Evolutionary conservation across 64 coral and sea anemone species (phyloP), one percentile per base, ranked within the genome.

Genomic region (Actinia tenebrosa): DNA sequence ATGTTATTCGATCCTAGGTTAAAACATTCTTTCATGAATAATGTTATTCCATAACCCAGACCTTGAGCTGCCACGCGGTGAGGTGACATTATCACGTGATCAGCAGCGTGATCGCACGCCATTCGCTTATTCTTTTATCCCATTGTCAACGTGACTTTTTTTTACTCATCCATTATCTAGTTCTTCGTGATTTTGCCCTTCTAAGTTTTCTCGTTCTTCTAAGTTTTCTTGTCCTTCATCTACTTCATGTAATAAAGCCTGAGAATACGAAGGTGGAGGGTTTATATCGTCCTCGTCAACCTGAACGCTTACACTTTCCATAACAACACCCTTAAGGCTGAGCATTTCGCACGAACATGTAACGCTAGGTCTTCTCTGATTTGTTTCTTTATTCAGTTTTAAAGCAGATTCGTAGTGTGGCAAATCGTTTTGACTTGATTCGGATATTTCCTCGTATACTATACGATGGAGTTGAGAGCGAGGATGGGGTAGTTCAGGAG

Each of bases 221-320:
- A 42, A 26, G 11, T 75, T 75, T 15, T 75, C 6, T 14, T 42
- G 22, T 14, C 42, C 69, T 15, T 26, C 47, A 50, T 50, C 10
- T 11, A 42, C 10, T 75, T 30, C 25, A 19, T 52, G 79, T 81
- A 81, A 50, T 19, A 81, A 50, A 53, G 83, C 83, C 20, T 85
- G 0, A 22, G 53, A 85, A 64, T 85, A 85, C 6, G 83, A 43
- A 1, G 83, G 83, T 45, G 83, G 83, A 7, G 83, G 83, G 42
- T 85, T 85, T 10, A 85, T 37, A 19, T 85, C 58, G 27, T 85
- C 83, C 42, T 85, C 83, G 56, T 85, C 83, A 30, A 85, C 83
- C 46, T 85, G 83, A 20, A 53, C 17, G 3, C 79, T 53, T 22
- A 81, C 79, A 75, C 79, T 81, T 19, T 81, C 45, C 43, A 53